Base-by-base conservation (phyloP, 2,113 vertebrate genomes). In the Cepphus grylle region DNA sequence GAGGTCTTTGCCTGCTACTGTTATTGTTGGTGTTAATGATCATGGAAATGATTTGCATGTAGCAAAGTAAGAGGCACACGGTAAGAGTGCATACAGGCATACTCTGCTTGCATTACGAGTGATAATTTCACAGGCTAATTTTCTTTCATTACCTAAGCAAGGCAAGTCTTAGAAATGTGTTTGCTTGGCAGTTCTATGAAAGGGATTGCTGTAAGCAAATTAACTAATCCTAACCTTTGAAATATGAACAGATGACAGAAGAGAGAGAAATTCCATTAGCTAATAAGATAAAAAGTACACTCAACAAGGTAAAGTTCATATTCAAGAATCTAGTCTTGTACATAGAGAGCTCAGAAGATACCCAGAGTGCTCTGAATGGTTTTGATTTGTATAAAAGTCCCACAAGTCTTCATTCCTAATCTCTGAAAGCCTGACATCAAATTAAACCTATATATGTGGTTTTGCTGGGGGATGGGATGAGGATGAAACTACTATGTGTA, bases 181-280 rank as follows among this genome's bases (percentile, higher is more conserved):
- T 92, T 90, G 19, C 49, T 81, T 78, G 81, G 40, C 50, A 63
- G n/a, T 56, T 70, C 55, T 43, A 5, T 20, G 11, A 78, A 87
- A 66, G 11, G 17, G 11, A 47, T 18, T 85, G 55, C 42, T 86
- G 32, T 56, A 67, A 73, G 50, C 49, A 89, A 93, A 96, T 95
- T 93, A 96, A 96, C 66, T 55, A 95, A 93, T 93, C 47, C 38
- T 86, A 90, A 79, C 62, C 15, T 88, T 91, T 86, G 21, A 43
- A 93, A 85, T 40, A 59, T 9, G 36, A 89, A 70, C 53, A 92
- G 73, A 93, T 47, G 73, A 74, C 5, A 11, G 77, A 74, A 80
- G 61, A 82, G 59, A 76, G 34, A 92, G 61, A 91, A 94, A 94
- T 82, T 95, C 62, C 78, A 88, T 80, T 94, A 93, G 74, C 53